Base-by-base conservation (phyloP, 2,888 invertebrate genomes). In the Eustalomyia histrio region DNA sequence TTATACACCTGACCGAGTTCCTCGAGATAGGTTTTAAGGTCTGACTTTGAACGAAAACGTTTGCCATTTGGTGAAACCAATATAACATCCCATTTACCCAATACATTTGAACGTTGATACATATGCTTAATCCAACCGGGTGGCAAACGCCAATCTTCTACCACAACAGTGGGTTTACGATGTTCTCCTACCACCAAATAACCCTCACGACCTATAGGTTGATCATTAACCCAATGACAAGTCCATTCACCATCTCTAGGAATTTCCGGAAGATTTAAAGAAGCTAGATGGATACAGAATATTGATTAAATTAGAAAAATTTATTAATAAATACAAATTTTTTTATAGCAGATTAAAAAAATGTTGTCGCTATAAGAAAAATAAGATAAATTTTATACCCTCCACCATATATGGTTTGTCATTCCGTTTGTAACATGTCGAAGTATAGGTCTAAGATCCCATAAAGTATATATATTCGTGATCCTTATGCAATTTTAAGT, bases 71-170 rank as follows among this genome's bases (percentile, higher is more conserved):
- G 92, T 83, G 93, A 93, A 0, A 95, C 92, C 73, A 96, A 92
- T 57, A 96, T 93, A 2, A 95, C 94, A 86, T 96, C 95, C 96
- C 96, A 96, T 88, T 96, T 96, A 8, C 95, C 95, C 0, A 91
- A 86, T 12, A 94, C 94, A 21, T 95, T 94, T 55, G 93, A 92
- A 35, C 95, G 92, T 83, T 95, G 94, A 24, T 94, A 93, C 90
- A 96, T 93, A 88, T 95, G 95, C 87, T 96, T 96, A 0, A 93
- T 92, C 96, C 96, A 96, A 2, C 94, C 95, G 1, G 92, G 89
- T 0, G 96, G 96, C 81, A 96, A 89, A 65, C 95, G 92, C 86
- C 93, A 94, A 88, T 96, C 96, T 63, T 93, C 92, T 7, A 96
- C 95, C 90, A 95, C 92, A 14, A 93, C 88, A 0, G 91, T 91